Evolutionary conservation across 2,113 vertebrate species (phyloP), one percentile per base, ranked within the genome.

Genomic region (Isichthys henryi): DNA sequence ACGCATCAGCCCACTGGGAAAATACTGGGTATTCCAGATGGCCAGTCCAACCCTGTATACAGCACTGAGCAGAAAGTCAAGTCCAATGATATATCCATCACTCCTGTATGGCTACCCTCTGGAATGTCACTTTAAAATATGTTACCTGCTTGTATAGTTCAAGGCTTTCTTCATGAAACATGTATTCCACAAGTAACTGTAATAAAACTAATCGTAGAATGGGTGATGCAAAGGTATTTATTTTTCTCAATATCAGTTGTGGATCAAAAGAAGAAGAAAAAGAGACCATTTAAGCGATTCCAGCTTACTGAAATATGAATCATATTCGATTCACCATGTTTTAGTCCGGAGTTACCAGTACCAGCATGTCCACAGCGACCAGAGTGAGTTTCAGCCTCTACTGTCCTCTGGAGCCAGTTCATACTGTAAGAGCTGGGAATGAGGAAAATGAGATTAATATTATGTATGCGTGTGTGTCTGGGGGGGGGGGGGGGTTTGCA

Each of bases 341-440:
- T 39, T 77, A 15, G 31, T 66, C 62, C 1, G 3, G 15, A 39
- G 70, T 39, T 31, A 77, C 11, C 70, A 77, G 31, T 77, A 15
- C 5, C 31, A 17, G 11, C 9, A 17, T 74, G 31, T 1, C 31
- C 11, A 0, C 70, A 17, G 13, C 1, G 5, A 39, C 70, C 70
- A 39, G 31, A 17, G 70, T 17, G 31, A 17, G 31, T 97, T 92
- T 97, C 95, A 82, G 94, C 93, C 83, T 92, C 94, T 92, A 39
- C 95, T 96, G 90, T 97, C 97, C 0, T 97, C 96, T 91, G 95
- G 93, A 88, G 94, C 91, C 49, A 95, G 93, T 95, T 99, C 97
- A 90, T 97, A 97, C 92, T 97, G 97, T 96, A 96, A 94, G 94
- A 99, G 96, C 98, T 99, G 95, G 45, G 92, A 91, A 90, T 90